Percentiles rank a stretch among this genome's conserved stretches.
Conservation (phyloP, 1,140 invertebrate species). For the Belonocnema kinseyi region DNA sequence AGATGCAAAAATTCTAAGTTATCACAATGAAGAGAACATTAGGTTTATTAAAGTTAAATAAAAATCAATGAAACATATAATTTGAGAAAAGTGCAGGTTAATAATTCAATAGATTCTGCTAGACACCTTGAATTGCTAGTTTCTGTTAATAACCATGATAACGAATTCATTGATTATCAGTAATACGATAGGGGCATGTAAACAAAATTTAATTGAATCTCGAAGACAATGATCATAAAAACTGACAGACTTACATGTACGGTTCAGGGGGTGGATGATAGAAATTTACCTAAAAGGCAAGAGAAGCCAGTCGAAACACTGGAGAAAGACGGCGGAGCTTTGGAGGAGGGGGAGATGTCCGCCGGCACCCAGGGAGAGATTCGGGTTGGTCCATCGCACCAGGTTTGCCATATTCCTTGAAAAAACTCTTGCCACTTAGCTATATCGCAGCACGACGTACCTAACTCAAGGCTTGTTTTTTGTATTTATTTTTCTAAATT, state of each 20-base stretch:
- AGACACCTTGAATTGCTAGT: constrained; percentile 14
- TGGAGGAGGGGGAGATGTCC: constrained; percentile 78
- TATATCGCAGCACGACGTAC: constrained; percentile 69
- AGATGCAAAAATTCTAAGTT: too few relatives aligned
- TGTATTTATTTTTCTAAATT: constrained; percentile 38
- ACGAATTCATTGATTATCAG: background rate
- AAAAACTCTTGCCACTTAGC: constrained; percentile 67
- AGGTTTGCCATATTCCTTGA: constrained; percentile 80
- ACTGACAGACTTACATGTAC: constrained; percentile 51
- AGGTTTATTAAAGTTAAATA: background rate
- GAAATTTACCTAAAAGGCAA: constrained; percentile 72
- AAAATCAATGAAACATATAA: background rate
- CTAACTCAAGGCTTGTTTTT: constrained; percentile 68
- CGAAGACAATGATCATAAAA: background rate
- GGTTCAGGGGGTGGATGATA: constrained; percentile 73
- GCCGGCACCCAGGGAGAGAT: constrained; percentile 94
- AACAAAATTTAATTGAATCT: constrained; percentile 5
- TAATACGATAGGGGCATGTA: constrained; percentile 20
- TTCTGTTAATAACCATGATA: constrained; percentile 26
- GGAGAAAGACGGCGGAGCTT: constrained; percentile 75
- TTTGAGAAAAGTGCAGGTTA: background rate
- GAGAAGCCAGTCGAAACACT: constrained; percentile 73
- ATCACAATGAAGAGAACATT: too few relatives aligned
- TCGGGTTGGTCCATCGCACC: constrained; percentile 94
- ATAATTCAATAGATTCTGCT: background rate